Conservation (phyloP, 2,888 invertebrate species). For the Amaurobius ferox region DNA sequence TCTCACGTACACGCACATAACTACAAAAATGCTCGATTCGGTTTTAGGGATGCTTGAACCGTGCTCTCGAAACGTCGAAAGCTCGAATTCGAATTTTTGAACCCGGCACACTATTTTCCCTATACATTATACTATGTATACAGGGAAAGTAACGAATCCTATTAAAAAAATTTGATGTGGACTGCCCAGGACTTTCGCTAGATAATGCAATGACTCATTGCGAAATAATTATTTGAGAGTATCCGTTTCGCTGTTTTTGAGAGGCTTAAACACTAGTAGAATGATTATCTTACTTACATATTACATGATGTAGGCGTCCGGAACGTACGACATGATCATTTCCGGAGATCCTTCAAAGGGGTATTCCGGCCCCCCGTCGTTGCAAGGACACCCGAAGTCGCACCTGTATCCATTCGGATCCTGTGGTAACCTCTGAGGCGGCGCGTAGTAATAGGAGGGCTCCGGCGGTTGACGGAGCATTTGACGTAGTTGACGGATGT, state of each 20-base stretch:
- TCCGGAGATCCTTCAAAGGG: conserved; percentile 35
- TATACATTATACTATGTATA: too few species aligned
- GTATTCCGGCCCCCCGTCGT: conserved; percentile 41
- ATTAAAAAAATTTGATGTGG: too few species aligned
- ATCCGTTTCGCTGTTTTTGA: not conserved
- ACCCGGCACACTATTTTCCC: too few species aligned
- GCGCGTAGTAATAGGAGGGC: conserved; percentile 38
- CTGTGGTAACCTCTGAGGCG: conserved; percentile 42
- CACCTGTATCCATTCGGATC: conserved; percentile 21
- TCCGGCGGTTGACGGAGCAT: conserved; percentile 54
- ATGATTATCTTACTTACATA: not conserved
- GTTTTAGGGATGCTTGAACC: too few species aligned
- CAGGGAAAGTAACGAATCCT: too few species aligned
- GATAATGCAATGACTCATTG: not conserved
- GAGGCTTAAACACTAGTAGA: not conserved
- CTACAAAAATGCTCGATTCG: too few species aligned
- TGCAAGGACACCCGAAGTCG: conserved; percentile 64
- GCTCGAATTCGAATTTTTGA: too few species aligned
- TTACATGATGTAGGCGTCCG: conserved; percentile 56
- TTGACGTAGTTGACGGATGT: conserved; percentile 60
- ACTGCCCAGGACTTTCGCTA: not conserved
- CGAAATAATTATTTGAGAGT: not conserved
- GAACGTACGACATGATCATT: conserved; percentile 38
- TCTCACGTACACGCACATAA: too few species aligned
- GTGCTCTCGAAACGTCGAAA: too few species aligned